Evolutionary conservation across 2,113 vertebrate genomes (phyloP).

Genomic region (Physeter macrocephalus): DNA sequence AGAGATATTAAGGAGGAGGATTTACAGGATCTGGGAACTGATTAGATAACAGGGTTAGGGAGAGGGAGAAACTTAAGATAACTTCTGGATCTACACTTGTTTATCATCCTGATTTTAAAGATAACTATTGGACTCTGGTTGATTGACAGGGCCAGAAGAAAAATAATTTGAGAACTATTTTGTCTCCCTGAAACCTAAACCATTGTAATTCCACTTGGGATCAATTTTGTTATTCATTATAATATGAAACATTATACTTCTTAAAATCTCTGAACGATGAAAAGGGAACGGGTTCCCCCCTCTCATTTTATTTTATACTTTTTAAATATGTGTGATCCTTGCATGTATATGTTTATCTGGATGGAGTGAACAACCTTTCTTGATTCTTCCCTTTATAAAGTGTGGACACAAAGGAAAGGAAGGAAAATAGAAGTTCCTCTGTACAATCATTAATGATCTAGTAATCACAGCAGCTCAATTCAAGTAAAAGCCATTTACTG

Average conservation of each 20-base stretch:
- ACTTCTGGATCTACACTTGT: not conserved
- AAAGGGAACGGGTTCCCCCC: not conserved
- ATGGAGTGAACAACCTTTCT: not conserved
- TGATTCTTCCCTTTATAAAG: not conserved
- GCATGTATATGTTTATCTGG: not conserved
- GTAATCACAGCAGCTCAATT: not conserved
- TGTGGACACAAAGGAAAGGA: not conserved
- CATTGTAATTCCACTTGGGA: constrained; percentile 37
- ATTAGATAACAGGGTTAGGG: not conserved
- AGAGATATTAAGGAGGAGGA: not conserved
- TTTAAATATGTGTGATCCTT: not conserved
- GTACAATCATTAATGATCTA: not conserved
- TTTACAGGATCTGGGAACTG: not conserved
- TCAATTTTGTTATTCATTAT: constrained; percentile 41
- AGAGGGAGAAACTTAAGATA: not conserved
- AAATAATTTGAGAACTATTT: constrained; percentile 37
- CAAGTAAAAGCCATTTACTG: not conserved
- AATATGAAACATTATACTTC: constrained; percentile 34
- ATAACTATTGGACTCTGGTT: not conserved
- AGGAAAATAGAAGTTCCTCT: not conserved
- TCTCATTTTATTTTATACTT: not conserved
- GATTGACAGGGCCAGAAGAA: constrained; percentile 32
- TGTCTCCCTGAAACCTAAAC: constrained; percentile 44
- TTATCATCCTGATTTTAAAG: constrained; percentile 11
- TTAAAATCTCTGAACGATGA: not conserved